Evolutionary conservation across 2,888 invertebrate species (phyloP).

Genomic region (Torymus auratus): DNA sequence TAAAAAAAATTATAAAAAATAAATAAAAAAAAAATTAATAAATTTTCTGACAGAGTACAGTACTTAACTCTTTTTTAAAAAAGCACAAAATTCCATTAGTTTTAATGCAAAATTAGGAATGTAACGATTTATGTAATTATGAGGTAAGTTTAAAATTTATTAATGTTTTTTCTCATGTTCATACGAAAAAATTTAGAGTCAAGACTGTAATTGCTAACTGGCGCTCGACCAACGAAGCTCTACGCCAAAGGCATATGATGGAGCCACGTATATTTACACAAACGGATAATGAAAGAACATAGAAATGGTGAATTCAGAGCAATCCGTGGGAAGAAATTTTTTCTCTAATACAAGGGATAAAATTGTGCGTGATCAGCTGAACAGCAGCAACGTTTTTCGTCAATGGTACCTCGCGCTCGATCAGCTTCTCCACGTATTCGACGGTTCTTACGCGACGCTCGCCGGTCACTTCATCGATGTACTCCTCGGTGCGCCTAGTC

Average conservation of each 20-base stretch:
- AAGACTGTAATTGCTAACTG: conserved; percentile 23
- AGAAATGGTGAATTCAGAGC: conserved; percentile 20
- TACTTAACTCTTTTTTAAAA: background rate
- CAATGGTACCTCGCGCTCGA: conserved; percentile 92
- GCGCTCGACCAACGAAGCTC: conserved; percentile 42
- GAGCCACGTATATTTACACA: conserved; percentile 2
- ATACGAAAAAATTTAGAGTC: background rate
- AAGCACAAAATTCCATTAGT: too few species aligned
- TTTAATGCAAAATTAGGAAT: too few species aligned
- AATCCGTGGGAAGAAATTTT: conserved; percentile 11
- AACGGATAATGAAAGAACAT: conserved; percentile 21
- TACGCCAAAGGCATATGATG: conserved; percentile 3
- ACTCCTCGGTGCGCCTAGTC: conserved; percentile 91
- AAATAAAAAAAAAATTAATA: too few species aligned
- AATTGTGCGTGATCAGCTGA: conserved; percentile 15
- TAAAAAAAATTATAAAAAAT: too few species aligned
- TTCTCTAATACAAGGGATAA: conserved; percentile 30
- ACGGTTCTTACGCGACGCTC: conserved; percentile 92
- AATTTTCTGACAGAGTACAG: too few species aligned
- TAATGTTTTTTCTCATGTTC: too few species aligned
- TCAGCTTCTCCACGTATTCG: conserved; percentile 96
- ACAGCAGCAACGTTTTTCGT: conserved; percentile 59
- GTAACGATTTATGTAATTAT: too few species aligned
- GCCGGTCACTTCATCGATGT: conserved; percentile 90
- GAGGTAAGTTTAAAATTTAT: too few species aligned